A percentile compares a stretch with the other conserved stretches of the same genome.
These are phyloP conservation scores for Equus quagga DNA, from an alignment of 2,113 vertebrate genomes.

Conservation along the genomic window DNA sequence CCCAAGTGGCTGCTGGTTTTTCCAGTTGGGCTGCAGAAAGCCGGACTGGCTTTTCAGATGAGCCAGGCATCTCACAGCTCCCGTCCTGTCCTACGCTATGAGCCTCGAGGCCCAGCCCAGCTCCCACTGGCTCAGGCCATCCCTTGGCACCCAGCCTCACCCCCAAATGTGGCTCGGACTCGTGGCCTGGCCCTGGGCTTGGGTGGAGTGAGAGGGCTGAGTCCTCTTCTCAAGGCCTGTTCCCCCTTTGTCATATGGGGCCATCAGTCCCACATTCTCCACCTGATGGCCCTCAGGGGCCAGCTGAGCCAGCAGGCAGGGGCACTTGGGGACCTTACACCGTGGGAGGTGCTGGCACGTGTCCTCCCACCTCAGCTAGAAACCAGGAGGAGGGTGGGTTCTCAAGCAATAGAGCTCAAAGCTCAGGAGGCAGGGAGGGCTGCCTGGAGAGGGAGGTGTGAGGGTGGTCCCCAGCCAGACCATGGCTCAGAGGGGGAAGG, in stretches of 20 bases:
- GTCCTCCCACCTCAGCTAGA: neutral
- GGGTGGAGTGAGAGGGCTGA: too few species aligned
- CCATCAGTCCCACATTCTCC: neutral
- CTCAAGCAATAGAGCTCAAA: too few species aligned
- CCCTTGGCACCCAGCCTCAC: neutral
- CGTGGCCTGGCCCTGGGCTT: neutral
- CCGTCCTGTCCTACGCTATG: neutral
- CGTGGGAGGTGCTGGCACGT: fast-evolving
- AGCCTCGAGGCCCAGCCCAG: neutral
- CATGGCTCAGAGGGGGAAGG: fast-evolving
- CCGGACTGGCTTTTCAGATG: neutral
- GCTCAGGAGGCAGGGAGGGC: neutral
- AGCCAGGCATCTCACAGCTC: neutral
- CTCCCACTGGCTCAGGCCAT: neutral
- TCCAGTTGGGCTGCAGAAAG: conserved; percentile 55
- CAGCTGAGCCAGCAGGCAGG: fast-evolving
- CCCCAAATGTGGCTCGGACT: neutral
- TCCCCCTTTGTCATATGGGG: neutral
- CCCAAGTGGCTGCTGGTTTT: conserved; percentile 59
- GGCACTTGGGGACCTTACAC: neutral
- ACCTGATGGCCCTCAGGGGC: neutral
- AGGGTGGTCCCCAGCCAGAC: neutral
- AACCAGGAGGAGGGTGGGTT: neutral
- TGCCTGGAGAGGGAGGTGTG: neutral
- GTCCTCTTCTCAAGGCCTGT: neutral